Conservation (phyloP, 2,113 vertebrate genomes). For the Strix aluco region DNA sequence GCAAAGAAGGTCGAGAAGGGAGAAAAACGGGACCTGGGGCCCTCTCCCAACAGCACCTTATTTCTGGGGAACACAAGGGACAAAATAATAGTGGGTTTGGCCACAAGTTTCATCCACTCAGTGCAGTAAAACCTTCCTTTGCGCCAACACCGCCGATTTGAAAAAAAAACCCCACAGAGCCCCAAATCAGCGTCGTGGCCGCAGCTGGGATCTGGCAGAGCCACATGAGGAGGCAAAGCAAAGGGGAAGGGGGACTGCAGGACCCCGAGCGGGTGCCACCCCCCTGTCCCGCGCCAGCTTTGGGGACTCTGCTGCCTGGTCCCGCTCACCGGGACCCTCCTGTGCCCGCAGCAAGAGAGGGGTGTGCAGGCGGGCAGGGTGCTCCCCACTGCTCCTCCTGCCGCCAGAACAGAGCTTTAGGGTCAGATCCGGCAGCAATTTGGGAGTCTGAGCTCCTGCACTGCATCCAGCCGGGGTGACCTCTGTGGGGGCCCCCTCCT, state of each 20-base stretch:
- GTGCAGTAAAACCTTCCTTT: background rate
- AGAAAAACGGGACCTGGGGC: background rate
- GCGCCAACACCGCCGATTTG: background rate
- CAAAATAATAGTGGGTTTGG: background rate
- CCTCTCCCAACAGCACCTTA: background rate
- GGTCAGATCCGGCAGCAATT: rapidly evolving
- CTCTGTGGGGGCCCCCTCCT: background rate
- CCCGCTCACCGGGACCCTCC: rapidly evolving
- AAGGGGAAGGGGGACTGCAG: background rate
- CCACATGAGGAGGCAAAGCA: background rate
- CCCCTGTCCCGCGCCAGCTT: background rate
- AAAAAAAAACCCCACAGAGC: background rate
- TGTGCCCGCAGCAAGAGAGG: background rate
- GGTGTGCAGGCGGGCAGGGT: background rate
- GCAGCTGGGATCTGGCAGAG: rapidly evolving
- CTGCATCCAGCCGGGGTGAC: background rate
- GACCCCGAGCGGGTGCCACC: background rate
- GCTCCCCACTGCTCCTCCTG: background rate
- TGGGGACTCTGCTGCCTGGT: background rate
- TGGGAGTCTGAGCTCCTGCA: background rate
- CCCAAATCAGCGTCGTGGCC: background rate
- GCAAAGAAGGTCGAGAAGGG: background rate
- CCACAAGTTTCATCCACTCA: background rate
- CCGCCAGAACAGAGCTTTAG: background rate
- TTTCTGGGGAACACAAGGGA: background rate